Evolutionary conservation across 2,113 vertebrate species (phyloP).

Genomic region (Bettongia penicillata): DNA sequence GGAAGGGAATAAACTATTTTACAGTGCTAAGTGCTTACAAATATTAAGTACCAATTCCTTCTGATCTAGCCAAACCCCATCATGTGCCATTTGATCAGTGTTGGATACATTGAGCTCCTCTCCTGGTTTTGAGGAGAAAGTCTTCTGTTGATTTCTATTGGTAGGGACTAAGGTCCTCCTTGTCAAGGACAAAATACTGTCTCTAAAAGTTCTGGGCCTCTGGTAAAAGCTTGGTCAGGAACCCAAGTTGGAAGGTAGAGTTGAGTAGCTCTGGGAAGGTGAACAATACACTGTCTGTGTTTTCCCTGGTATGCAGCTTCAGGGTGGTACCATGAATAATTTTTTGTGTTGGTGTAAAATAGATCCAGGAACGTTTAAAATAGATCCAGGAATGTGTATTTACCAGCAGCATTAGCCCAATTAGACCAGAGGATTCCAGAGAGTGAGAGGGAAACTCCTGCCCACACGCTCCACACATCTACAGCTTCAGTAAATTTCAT

Average conservation of each 20-base stretch:
- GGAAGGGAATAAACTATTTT: not conserved
- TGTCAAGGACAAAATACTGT: no score
- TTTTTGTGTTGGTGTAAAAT: not conserved
- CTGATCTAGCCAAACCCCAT: not conserved
- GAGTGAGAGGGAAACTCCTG: not conserved
- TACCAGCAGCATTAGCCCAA: not conserved
- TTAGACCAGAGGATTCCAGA: not conserved
- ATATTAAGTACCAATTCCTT: not conserved
- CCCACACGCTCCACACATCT: rapidly evolving
- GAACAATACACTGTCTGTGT: not conserved
- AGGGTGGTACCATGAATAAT: not conserved
- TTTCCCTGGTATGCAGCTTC: not conserved
- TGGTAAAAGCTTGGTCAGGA: not conserved
- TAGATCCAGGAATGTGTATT: not conserved
- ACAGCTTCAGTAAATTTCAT: not conserved
- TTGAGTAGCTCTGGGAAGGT: not conserved
- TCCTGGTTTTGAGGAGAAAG: not conserved
- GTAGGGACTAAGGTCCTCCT: not conserved
- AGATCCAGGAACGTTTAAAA: not conserved
- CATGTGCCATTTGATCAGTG: not conserved
- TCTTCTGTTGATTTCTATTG: not conserved
- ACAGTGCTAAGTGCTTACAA: not conserved
- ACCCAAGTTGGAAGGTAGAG: not conserved
- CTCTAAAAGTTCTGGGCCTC: no score
- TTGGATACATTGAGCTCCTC: not conserved